Conservation (phyloP, 2,888 invertebrate species). For the Hartigia nigra region DNA sequence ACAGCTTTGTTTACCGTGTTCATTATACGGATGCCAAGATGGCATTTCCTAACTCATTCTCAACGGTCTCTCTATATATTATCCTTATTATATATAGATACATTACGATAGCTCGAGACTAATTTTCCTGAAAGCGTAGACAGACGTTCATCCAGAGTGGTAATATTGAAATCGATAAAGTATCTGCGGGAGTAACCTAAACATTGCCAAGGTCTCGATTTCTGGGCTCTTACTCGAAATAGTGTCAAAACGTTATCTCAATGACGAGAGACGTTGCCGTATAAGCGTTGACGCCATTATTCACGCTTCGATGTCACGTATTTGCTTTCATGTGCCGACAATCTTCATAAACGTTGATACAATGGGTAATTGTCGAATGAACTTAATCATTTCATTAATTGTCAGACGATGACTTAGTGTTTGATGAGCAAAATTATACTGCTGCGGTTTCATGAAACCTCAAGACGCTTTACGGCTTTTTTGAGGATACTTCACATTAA, state of each 20-base stretch:
- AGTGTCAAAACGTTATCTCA: background rate
- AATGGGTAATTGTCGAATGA: background rate
- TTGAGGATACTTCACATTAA: background rate
- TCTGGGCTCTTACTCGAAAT: conserved; percentile 8
- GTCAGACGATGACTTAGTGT: background rate
- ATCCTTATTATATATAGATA: background rate
- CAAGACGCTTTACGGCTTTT: background rate
- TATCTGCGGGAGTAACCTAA: conserved; percentile 15
- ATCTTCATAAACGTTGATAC: background rate
- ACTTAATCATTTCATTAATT: background rate
- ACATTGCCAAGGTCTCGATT: conserved; percentile 12
- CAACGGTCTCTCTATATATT: background rate
- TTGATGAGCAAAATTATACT: background rate
- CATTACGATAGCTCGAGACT: background rate
- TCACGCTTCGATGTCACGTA: background rate
- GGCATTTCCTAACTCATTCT: background rate
- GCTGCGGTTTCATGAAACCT: background rate
- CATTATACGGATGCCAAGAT: background rate
- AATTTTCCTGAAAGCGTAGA: conserved; percentile 19
- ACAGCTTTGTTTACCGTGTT: conserved; percentile 29
- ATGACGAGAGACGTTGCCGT: background rate
- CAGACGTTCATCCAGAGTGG: conserved; percentile 11
- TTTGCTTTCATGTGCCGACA: background rate
- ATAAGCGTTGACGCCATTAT: background rate
- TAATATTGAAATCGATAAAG: conserved; percentile 15